phyloP scores from a whole-genome alignment of 1,140 invertebrate genomes.

The Helicorthomorpha holstii region DNA sequence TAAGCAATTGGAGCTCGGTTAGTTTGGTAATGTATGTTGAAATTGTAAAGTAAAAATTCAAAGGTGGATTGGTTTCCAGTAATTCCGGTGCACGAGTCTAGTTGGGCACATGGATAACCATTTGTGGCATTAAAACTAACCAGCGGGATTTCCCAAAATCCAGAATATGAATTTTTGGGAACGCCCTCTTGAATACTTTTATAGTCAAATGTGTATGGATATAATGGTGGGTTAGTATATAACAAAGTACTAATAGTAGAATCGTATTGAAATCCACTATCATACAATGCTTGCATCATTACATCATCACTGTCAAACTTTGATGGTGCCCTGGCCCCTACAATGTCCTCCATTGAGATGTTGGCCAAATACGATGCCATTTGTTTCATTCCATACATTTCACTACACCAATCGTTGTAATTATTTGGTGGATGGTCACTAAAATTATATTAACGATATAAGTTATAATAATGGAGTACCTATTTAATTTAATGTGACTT shows the following conservation, averaged over 20 bases:
- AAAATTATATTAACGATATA: slow-evolving; percentile 7
- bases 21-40: slow-evolving; percentile 17
- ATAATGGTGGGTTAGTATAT: slow-evolving; percentile 51
- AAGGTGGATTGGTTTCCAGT: slow-evolving; percentile 11
- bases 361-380: slow-evolving; percentile 35
- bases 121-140: slow-evolving; percentile 34
- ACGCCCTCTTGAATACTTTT: slow-evolving; percentile 37
- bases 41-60: slow-evolving; percentile 17
- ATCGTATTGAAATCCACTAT: slow-evolving; percentile 40
- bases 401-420: slow-evolving; percentile 27
- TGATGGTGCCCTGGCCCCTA: slow-evolving; percentile 39
- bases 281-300: slow-evolving; percentile 33
- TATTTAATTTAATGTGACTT: slow-evolving; percentile 7
- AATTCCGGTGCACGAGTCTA: slow-evolving; percentile 34
- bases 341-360: slow-evolving; percentile 27
- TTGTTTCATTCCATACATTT: slow-evolving; percentile 37
- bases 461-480: slow-evolving; percentile 10
- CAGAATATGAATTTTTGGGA: slow-evolving; percentile 52
- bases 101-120: slow-evolving; percentile 36
- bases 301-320: slow-evolving; percentile 42
- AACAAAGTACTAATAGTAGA: slow-evolving; percentile 48
- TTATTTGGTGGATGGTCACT: slow-evolving; percentile 14
- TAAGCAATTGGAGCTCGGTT: slow-evolving; percentile 13
- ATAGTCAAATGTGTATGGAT: slow-evolving; percentile 72
- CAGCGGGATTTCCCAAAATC: slow-evolving; percentile 52